Evolutionary conservation across 2,113 vertebrate genomes (phyloP), one percentile per base, ranked within the genome.

Genomic region (Rhynchomys soricoides): DNA sequence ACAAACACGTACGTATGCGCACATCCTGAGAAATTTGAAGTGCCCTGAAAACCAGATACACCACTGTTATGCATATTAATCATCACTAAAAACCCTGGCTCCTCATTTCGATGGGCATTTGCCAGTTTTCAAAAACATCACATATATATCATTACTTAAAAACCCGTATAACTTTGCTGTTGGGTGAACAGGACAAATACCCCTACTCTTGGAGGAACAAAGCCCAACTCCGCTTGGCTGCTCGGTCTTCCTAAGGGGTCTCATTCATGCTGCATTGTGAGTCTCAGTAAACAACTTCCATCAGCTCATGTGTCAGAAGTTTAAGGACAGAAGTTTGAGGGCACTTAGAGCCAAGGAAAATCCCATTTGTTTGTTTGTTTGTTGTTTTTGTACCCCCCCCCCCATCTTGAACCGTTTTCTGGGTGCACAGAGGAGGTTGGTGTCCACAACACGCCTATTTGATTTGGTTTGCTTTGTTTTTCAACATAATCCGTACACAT

Each of bases 21-120:
- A 71, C 92, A 79, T 37, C 55, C 15, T 43, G 24, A 78, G 74
- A 91, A 95, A 91, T 91, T 26, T 93, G 64, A 90, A 95, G 22
- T 57, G 45, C 91, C 83, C 22, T 22, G 29, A 91, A 90, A 94
- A 7, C 66, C 59, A 89, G 19, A 43, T 50, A 57, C 70, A 70
- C 52, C 4, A 34, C 50, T 37, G 45, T 82, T 91, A 96, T 2
- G 6, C 24, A 57, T 83, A 86, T 73, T 96, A 81, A 83, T 78
- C 55, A 94, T n/a, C n/a, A 19, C 31, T 48, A 62, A 74, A 26
- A 73, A 17, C 21, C 45, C 64, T 78, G 22, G 75, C 57, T 81
- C 43, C 34, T 92, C 64, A 90, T 75, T 89, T 89, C 71, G 31
- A 77, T 89, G 86, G 26, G 10, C 66, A 70, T 64, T 91, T 93